phyloP scores from a whole-genome alignment of 2,797 vertebrate genomes.

The Thaleichthys pacificus region DNA sequence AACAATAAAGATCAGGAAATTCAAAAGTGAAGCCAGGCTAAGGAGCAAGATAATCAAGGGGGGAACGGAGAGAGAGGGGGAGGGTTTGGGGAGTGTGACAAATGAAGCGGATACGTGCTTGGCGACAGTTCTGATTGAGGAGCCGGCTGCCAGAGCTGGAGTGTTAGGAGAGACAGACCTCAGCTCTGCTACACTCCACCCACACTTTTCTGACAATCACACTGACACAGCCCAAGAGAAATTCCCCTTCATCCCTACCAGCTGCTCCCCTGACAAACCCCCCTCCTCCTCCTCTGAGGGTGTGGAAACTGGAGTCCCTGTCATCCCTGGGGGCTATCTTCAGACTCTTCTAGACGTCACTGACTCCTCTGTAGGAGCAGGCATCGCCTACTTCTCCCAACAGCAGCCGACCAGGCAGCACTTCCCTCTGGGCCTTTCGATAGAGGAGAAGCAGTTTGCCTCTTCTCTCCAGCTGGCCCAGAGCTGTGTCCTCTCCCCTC shows the following conservation, averaged over 20 bases:
- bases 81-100: constrained; percentile 70
- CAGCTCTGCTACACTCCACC: constrained; percentile 80
- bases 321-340: constrained; percentile 97
- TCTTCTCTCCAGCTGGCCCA: constrained; percentile 85
- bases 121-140: constrained; percentile 77
- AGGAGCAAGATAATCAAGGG: constrained; percentile 93
- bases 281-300: constrained; percentile 83
- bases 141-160: constrained; percentile 66
- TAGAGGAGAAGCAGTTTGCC: constrained; percentile 77
- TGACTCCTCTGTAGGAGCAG: constrained; percentile 85
- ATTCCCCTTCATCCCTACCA: constrained; percentile 88
- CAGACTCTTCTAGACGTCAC: constrained; percentile 97
- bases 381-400: constrained; percentile 86
- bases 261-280: constrained; percentile 90
- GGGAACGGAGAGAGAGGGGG: constrained; percentile 71
- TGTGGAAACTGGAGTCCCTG: constrained; percentile 86
- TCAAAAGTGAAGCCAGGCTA: constrained; percentile 97
- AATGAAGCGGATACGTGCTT: constrained; percentile 74
- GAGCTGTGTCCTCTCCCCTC: constrained; percentile 91
- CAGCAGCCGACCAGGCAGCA: constrained; percentile 81
- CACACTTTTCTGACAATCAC: constrained; percentile 84
- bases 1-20: constrained; percentile 93
- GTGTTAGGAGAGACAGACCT: constrained; percentile 77
- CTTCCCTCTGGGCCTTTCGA: constrained; percentile 68
- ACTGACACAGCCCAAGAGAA: constrained; percentile 79